Conservation (phyloP, 2,888 invertebrate genomes). For the Caradrina clavipalpis region DNA sequence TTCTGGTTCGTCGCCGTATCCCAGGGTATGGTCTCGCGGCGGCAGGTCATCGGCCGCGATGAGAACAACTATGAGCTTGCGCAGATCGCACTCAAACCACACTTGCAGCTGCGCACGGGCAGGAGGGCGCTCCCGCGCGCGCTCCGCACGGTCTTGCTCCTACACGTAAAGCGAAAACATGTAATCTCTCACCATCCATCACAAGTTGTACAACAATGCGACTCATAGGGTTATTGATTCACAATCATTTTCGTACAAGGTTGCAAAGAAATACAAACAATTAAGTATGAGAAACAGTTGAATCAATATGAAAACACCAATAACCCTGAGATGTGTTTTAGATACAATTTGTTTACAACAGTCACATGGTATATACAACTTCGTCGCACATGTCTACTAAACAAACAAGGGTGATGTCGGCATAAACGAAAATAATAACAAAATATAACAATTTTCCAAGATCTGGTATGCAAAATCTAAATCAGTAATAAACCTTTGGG, state of each 20-base stretch:
- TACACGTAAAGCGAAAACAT: conserved; percentile 66
- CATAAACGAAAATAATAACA: conserved; percentile 63
- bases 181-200: conserved; percentile 39
- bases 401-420: conserved; percentile 68
- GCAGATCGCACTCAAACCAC: conserved; percentile 96
- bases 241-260: conserved; percentile 21
- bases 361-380: conserved; percentile 68
- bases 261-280: not conserved
- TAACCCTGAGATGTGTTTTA: conserved; percentile 42
- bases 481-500: conserved; percentile 74
- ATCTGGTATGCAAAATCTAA: conserved; percentile 82
- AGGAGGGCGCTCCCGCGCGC: conserved; percentile 92
- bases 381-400: conserved; percentile 66
- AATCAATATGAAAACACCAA: conserved; percentile 33
- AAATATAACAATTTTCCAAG: conserved; percentile 70
- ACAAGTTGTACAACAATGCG: conserved; percentile 63
- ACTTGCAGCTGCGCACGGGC: conserved; percentile 97
- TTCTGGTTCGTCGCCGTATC: conserved; percentile 95
- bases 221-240: conserved; percentile 45
- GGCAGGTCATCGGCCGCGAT: conserved; percentile 96
- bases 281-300: not conserved
- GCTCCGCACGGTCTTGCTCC: conserved; percentile 87
- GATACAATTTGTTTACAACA: conserved; percentile 42
- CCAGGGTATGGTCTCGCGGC: conserved; percentile 94
- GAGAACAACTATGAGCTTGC: conserved; percentile 95